A percentile compares a stretch with the other conserved stretches of the same genome.
Evolutionary conservation across 2,113 vertebrate species (phyloP).

Genomic region (Panthera tigris): DNA sequence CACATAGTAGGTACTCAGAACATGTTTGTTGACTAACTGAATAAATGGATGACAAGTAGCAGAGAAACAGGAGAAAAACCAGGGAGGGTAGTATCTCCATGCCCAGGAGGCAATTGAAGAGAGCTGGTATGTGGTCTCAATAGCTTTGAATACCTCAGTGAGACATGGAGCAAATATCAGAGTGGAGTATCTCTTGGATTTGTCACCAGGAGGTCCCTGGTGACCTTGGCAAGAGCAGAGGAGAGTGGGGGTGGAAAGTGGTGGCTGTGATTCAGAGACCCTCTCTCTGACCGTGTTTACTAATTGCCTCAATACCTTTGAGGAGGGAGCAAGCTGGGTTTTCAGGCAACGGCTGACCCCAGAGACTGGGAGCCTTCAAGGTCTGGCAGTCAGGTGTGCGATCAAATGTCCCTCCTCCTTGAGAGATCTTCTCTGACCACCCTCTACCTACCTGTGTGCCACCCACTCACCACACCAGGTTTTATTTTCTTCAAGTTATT

Average conservation of each 20-base stretch:
- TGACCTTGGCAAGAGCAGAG: neutral
- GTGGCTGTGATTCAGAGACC: neutral
- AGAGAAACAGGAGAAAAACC: neutral
- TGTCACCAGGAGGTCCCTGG: neutral
- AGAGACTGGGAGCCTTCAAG: neutral
- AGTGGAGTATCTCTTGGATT: neutral
- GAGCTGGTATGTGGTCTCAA: neutral
- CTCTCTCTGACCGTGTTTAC: neutral
- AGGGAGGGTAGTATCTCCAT: neutral
- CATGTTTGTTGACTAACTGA: neutral
- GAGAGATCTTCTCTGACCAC: neutral
- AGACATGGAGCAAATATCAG: neutral
- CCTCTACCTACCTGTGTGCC: neutral
- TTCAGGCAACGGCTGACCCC: neutral
- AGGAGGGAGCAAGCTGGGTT: neutral
- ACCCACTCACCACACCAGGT: neutral
- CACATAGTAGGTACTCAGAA: neutral
- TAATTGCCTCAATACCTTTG: neutral
- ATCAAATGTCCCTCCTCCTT: neutral
- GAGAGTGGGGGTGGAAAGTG: neutral
- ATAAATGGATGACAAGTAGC: neutral
- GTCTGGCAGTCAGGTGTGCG: neutral
- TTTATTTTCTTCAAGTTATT: neutral
- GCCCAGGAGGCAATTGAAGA: neutral
- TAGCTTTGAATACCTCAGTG: neutral